These are phyloP conservation scores for Psittacula cyanocephala DNA, from an alignment of 2,113 vertebrate genomes.

Conservation along the genomic window DNA sequence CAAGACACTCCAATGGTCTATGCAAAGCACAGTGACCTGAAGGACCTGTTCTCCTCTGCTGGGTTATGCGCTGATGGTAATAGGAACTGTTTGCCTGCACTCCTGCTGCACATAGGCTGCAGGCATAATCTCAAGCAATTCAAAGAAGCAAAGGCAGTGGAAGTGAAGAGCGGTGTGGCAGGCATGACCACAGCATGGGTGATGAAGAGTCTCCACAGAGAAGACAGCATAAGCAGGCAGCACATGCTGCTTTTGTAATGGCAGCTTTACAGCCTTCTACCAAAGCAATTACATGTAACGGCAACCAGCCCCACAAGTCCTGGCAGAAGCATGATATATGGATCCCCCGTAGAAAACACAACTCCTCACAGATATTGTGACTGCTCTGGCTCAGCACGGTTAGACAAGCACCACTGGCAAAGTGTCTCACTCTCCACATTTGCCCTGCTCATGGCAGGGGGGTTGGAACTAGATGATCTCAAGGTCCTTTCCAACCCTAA, in stretches of 20 bases:
- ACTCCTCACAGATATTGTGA: background rate
- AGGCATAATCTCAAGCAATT: background rate
- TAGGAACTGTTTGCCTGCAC: background rate
- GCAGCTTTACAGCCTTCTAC: background rate
- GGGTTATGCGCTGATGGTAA: background rate
- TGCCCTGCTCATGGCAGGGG: no score
- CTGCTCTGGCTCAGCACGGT: background rate
- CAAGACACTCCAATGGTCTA: background rate
- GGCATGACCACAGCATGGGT: background rate
- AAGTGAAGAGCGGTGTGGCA: background rate
- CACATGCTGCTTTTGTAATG: fast-evolving
- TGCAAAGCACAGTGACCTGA: background rate
- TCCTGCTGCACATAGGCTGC: background rate
- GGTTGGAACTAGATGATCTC: no score
- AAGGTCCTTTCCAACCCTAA: no score
- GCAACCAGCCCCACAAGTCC: background rate
- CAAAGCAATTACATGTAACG: background rate
- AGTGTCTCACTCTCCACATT: background rate
- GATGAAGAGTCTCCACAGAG: background rate
- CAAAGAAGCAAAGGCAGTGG: background rate
- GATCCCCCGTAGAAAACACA: background rate
- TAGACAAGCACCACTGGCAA: background rate
- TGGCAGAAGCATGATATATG: background rate
- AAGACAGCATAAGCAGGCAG: background rate
- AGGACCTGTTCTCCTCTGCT: background rate